A percentile compares a stretch with the other conserved stretches of the same genome.
Conservation (phyloP, 2,888 invertebrate species). For the Orthosia incerta region DNA sequence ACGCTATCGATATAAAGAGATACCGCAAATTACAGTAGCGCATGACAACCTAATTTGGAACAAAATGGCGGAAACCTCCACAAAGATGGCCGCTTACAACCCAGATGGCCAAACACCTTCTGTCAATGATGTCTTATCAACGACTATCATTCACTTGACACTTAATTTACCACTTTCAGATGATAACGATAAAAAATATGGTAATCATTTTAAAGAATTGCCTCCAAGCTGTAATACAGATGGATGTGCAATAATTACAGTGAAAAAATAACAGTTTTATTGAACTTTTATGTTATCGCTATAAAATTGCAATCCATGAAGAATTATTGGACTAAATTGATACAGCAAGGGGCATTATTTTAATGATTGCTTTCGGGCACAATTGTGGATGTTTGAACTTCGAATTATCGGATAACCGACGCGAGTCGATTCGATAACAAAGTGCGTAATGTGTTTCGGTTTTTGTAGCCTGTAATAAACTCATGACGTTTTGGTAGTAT, state of each 20-base stretch:
- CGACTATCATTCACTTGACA: conserved; percentile 20
- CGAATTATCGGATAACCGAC: conserved; percentile 42
- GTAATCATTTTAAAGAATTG: conserved; percentile 19
- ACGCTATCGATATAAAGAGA: neutral
- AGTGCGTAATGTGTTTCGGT: conserved; percentile 22
- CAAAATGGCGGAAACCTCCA: conserved; percentile 22
- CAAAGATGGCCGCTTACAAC: conserved; percentile 12
- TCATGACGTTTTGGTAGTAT: too few relatives aligned
- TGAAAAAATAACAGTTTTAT: conserved; percentile 43
- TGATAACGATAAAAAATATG: neutral
- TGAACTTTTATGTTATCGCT: conserved; percentile 48
- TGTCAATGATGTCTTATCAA: conserved; percentile 56
- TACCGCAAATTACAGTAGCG: conserved; percentile 3
- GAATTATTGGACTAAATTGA: conserved; percentile 66
- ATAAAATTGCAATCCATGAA: conserved; percentile 52
- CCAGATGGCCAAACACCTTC: too few relatives aligned
- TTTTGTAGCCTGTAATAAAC: conserved; percentile 26
- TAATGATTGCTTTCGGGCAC: conserved; percentile 64
- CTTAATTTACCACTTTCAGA: too few relatives aligned
- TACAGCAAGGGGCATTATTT: conserved; percentile 55
- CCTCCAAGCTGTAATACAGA: conserved; percentile 43
- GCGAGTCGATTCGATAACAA: conserved; percentile 39
- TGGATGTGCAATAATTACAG: conserved; percentile 22
- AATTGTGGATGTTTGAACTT: conserved; percentile 38
- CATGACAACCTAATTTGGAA: neutral